phyloP scores from a whole-genome alignment of 2,888 invertebrate genomes.

The Boloria selene region DNA sequence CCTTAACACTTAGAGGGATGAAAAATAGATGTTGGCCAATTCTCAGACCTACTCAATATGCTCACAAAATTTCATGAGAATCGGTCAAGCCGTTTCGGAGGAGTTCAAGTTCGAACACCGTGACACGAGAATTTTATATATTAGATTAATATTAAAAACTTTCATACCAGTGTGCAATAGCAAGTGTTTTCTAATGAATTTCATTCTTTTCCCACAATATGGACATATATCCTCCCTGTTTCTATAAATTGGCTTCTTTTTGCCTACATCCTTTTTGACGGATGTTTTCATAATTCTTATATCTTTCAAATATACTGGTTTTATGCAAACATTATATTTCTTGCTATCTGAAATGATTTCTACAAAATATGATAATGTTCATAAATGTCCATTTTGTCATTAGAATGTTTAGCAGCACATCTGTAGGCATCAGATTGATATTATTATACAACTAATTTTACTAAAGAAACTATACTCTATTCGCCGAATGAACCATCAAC shows the following conservation, averaged over 20 bases:
- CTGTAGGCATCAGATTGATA: too few species aligned
- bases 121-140: too few species aligned
- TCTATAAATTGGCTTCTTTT: constrained; percentile 31
- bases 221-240: constrained; percentile 52
- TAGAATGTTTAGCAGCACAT: too few species aligned
- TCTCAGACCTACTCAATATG: too few species aligned
- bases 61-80: too few species aligned
- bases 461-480: too few species aligned
- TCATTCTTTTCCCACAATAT: constrained; percentile 57
- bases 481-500: too few species aligned
- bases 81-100: too few species aligned
- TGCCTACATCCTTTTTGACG: constrained; percentile 15
- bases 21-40: too few species aligned
- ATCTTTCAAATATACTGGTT: constrained; percentile 54
- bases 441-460: too few species aligned
- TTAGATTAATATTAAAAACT: not conserved
- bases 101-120: too few species aligned
- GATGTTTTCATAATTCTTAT: constrained; percentile 44
- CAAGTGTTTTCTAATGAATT: constrained; percentile 51
- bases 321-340: constrained; percentile 41
- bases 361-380: not conserved
- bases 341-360: constrained; percentile 4
- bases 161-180: constrained; percentile 53
- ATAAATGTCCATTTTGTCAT: not conserved
- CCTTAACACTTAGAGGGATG: too few species aligned